Conservation (phyloP, 2,113 vertebrate species). For the Climacteris rufus region DNA sequence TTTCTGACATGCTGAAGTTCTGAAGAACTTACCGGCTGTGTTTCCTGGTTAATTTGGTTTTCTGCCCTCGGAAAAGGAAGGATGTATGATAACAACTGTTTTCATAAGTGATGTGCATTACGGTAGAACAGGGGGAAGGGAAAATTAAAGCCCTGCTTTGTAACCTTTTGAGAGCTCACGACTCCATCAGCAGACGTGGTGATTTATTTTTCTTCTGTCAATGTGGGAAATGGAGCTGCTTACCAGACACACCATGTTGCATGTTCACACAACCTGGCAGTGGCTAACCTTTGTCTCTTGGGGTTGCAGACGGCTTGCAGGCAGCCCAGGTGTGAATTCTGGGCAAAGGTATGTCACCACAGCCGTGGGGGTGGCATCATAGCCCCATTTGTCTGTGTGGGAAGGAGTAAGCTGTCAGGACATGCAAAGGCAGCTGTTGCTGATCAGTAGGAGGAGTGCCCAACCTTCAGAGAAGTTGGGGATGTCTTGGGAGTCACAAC, state of each 20-base stretch:
- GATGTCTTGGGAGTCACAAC: not conserved
- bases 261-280: not conserved
- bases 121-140: not conserved
- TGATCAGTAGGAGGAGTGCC: not conserved
- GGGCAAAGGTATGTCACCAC: slow-evolving; percentile 12
- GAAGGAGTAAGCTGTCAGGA: not conserved
- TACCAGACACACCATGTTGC: not conserved
- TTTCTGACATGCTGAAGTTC: slow-evolving; percentile 22
- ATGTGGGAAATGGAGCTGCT: not conserved
- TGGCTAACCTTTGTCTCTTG: not conserved
- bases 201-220: not conserved
- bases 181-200: not conserved
- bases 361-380: not conserved
- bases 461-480: not conserved
- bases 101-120: not conserved
- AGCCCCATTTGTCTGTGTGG: not conserved
- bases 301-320: not conserved
- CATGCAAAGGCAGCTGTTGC: not conserved
- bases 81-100: not conserved
- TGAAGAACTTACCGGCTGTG: slow-evolving; percentile 9
- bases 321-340: slow-evolving; percentile 8
- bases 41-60: slow-evolving; percentile 23
- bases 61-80: not conserved
- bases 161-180: not conserved
- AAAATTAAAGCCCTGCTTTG: not conserved